Base-by-base conservation (phyloP, 1,140 invertebrate species). In the honey bee (Apis mellifera) region DNA sequence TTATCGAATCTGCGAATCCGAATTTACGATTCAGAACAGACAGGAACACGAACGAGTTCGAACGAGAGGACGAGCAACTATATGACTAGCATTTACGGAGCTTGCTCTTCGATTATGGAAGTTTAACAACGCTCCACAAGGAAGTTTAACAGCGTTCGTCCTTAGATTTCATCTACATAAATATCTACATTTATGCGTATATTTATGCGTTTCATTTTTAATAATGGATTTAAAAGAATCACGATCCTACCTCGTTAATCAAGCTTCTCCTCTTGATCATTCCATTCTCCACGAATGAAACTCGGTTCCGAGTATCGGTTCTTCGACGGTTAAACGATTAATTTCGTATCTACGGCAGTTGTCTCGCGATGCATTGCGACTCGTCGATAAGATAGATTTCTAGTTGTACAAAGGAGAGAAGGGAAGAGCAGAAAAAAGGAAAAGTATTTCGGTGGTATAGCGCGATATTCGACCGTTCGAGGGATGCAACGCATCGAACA, bases 51-150 rank as follows among this genome's bases (percentile, higher is more conserved):
- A 87, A 68, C 59, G 78, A 82, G 66, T 86, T 78, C 83, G 79
- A 79, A 77, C 73, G 85, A 72, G 73, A 85, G 68, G 55, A 88
- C 70, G 66, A 83, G 68, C 70, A 21, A 68, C 59, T 54, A 23
- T 74, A 60, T 85, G 86, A 88, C 86, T 89, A 85, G 86, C 71
- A 88, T 86, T 83, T 78, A 83, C 57, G 54, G 70, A 78, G 48
- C 62, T 65, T 17, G 71, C 26, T 57, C 54, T 70, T 75, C 72
- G 32, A 42, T 19, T 64, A 65, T 21, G 69, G 65, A 78, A 69
- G 52, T 75, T 32, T 8, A n/a, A n/a, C n/a, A n/a, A 52, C 48
- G 52, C 66, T 64, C 75, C 66, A 71, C 66, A 42, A 82, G 57
- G n/a, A n/a, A n/a, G 71, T 71, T 70, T 74, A 50, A 32, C 26